phyloP scores from a whole-genome alignment of 2,888 invertebrate species.

The Mantis religiosa region DNA sequence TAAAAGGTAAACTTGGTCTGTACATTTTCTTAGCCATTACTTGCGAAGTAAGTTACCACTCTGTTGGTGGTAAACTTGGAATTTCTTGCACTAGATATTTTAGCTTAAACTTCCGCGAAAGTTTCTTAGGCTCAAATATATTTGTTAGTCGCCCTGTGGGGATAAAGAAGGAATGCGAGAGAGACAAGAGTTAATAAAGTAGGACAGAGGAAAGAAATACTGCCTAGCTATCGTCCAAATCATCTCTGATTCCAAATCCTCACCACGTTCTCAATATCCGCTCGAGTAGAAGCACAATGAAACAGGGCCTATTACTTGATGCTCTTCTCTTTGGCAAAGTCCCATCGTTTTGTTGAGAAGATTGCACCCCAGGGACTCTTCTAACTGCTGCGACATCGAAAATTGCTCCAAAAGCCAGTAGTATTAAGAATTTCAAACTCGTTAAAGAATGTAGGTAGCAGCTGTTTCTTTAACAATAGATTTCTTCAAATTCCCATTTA shows the following conservation, averaged over 20 bases:
- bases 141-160: background rate
- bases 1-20: too few relatives aligned
- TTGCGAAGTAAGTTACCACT: too few relatives aligned
- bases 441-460: background rate
- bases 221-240: background rate
- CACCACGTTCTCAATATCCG: background rate
- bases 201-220: background rate
- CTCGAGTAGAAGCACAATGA: background rate
- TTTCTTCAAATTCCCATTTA: background rate
- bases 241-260: background rate
- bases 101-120: too few relatives aligned
- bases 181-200: background rate
- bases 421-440: background rate
- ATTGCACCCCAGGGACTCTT: background rate
- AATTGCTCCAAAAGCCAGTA: background rate
- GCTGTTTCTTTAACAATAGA: background rate
- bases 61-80: too few relatives aligned
- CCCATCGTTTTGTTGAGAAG: background rate
- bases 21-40: too few relatives aligned
- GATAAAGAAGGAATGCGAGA: background rate
- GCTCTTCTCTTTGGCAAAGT: background rate
- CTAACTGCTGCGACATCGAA: background rate
- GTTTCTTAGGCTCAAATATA: too few relatives aligned
- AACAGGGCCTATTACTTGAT: background rate
- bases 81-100: too few relatives aligned